These are phyloP conservation scores for Riparia riparia DNA, from an alignment of 2,113 vertebrate species.

Conservation along the genomic window DNA sequence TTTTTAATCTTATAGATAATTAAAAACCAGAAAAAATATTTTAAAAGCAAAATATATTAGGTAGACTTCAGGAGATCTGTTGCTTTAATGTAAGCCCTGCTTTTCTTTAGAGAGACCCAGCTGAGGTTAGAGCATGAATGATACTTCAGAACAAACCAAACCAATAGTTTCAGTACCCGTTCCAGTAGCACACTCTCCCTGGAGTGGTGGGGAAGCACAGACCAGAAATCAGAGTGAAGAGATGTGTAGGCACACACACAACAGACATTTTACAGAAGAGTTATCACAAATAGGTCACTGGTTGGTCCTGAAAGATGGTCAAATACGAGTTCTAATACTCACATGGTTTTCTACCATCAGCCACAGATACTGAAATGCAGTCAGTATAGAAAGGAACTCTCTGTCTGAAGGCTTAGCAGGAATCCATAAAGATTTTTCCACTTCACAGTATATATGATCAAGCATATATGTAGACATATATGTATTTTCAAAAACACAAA, in stretches of 20 bases:
- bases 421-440: neutral
- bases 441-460: neutral
- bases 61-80: neutral
- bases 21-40: neutral
- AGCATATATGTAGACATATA: fast-evolving
- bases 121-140: neutral
- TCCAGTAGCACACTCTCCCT: neutral
- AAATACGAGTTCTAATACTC: neutral
- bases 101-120: neutral
- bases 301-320: neutral
- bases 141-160: neutral
- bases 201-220: neutral
- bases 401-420: neutral
- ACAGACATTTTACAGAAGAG: neutral
- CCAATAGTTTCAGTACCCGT: neutral
- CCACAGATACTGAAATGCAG: neutral
- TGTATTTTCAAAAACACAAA: neutral
- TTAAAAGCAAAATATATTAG: neutral
- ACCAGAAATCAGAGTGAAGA: neutral
- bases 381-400: neutral
- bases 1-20: neutral
- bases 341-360: fast-evolving
- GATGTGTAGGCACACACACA: neutral
- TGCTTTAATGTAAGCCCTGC: neutral
- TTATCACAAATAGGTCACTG: neutral